Base-by-base conservation (phyloP, 2,797 vertebrate genomes). In the Pangasius mekongensis region DNA sequence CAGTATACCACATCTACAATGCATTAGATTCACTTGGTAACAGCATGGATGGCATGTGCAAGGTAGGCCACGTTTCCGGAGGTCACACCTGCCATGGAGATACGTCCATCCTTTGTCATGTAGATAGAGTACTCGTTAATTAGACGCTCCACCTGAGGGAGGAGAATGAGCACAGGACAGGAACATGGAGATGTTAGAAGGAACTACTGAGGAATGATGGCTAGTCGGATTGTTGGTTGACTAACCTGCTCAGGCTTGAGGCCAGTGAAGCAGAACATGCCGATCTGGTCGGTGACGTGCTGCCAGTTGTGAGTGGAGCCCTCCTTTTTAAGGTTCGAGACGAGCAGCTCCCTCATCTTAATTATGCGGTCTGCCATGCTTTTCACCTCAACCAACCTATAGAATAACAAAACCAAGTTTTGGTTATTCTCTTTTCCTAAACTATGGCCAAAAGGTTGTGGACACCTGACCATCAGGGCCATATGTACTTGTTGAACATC, bases 261-360 rank as follows among this genome's bases (percentile, higher is more conserved):
- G 80, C 98, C 98, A 0, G 98, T 99, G 94, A 98, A 99, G 95
- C 99, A 99, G 92, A 99, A 99, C 99, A 99, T 99, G 94, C 99
- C 99, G 0, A 99, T 99, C 95, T 99, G 98, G 94, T 99, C 98
- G 0, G 92, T 98, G 93, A 99, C 98, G 66, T 99, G 99, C 92
- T 99, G 97, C 98, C 99, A 99, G 94, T 96, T 98, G 91, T 95
- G 97, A 87, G 95, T 94, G 87, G 99, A 99, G 22, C 98, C 98
- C 27, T 99, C 97, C 84, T 98, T 99, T 92, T 98, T 97, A 93
- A 99, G 96, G 91, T 98, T 98, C 3, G 95, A 95, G 85, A 95
- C 97, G 87, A 99, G 95, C 94, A 98, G 96, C 60, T 97, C 98
- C 88, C 98, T 95, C 99, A 99, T 99, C 94, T 96, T 92, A 76